phyloP scores from a whole-genome alignment of 2,797 vertebrate genomes.

The Leontocebus nigricollis region DNA sequence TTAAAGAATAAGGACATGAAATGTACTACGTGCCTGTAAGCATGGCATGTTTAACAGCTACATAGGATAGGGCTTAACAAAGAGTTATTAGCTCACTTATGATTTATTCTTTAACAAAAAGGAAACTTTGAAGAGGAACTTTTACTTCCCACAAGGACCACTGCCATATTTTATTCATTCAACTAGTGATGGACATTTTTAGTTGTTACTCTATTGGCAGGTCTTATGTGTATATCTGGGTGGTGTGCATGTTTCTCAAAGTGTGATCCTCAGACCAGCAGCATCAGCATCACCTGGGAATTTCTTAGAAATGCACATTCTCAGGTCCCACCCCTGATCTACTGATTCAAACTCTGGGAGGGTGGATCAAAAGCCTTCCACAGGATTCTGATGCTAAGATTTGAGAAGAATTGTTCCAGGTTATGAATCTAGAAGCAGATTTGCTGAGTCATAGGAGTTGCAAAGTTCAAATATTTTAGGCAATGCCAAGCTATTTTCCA shows the following conservation, averaged over 20 bases:
- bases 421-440: not conserved
- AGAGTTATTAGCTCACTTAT: too few relatives aligned
- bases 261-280: too few relatives aligned
- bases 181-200: accelerated
- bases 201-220: not conserved
- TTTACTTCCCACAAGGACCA: not conserved
- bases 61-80: too few relatives aligned
- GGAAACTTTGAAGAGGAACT: too few relatives aligned
- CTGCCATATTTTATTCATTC: not conserved
- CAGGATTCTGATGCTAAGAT: not conserved
- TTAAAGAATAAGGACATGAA: too few relatives aligned
- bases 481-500: not conserved
- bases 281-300: not conserved
- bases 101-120: too few relatives aligned
- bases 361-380: not conserved
- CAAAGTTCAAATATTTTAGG: not conserved
- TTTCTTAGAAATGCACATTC: not conserved
- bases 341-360: not conserved
- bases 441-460: not conserved
- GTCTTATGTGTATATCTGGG: not conserved
- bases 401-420: not conserved
- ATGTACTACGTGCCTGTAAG: too few relatives aligned
- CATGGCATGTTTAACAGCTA: too few relatives aligned
- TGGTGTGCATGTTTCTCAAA: not conserved
- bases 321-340: too few relatives aligned